A percentile compares a stretch with the other conserved stretches of the same genome.
These are phyloP conservation scores for human (Homo sapiens) DNA, from an alignment of 2,113 vertebrate species.

Conservation along the genomic window DNA sequence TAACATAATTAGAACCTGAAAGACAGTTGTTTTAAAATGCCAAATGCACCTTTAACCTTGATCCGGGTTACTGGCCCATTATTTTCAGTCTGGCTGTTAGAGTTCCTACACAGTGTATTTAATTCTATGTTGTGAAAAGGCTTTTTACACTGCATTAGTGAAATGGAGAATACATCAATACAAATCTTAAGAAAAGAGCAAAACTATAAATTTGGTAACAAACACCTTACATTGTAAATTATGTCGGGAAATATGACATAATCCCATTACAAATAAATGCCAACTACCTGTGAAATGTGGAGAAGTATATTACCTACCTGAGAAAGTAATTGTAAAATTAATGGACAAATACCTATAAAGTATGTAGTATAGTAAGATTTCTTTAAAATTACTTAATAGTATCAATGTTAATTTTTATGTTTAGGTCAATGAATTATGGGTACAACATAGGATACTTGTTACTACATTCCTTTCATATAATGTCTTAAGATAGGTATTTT, in stretches of 20 bases:
- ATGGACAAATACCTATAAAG: background rate
- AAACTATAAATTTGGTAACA: background rate
- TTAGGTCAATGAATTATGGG: background rate
- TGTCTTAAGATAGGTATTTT: background rate
- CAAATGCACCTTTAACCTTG: background rate
- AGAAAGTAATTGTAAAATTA: background rate
- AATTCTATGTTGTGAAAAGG: background rate
- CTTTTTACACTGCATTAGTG: background rate
- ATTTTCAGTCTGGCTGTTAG: background rate
- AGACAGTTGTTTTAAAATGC: background rate
- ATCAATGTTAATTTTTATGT: background rate
- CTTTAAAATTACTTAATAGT: background rate
- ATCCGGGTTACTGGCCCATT: background rate
- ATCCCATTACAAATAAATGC: background rate
- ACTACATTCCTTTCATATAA: background rate
- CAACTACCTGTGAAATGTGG: background rate
- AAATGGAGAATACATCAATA: background rate
- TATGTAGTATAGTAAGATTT: background rate
- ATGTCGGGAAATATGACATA: background rate
- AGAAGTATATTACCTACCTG: background rate
- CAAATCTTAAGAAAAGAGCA: background rate
- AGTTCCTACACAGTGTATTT: background rate
- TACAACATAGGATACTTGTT: background rate
- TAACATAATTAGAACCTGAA: conserved; percentile 36
- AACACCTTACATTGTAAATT: background rate